Base-by-base conservation (phyloP, 2,113 vertebrate species). In the Apteryx mantelli region DNA sequence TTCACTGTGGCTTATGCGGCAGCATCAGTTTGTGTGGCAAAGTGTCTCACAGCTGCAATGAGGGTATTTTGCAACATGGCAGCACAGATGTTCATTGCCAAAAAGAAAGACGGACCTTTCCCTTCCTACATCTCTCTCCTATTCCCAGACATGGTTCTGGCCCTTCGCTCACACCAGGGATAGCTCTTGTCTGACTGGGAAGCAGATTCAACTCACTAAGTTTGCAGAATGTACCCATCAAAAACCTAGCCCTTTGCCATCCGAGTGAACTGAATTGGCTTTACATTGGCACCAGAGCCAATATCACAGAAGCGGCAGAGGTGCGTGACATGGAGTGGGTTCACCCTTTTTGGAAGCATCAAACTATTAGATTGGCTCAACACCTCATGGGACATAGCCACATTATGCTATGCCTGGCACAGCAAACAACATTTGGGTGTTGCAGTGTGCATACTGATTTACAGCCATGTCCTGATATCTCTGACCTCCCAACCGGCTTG, bases 101-200 rank as follows among this genome's bases (percentile, higher is more conserved):
- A 34, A n/a, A 63, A 66, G 11, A 5, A 86, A 46, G 17, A 19
- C 63, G 11, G 18, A 71, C 19, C 25, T 55, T 89, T 65, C 38
- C 11, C 44, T 61, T 70, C 40, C 48, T 6, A 16, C n/a, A 26
- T 44, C 46, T 34, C 12, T 3, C 18, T 79, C 46, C 30, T 5
- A 4, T 64, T 80, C 40, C 46, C 63, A 88, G 89, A 55, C 9
- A 40, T 6, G 26, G 14, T n/a, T 92, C 50, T 79, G 36, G 56
- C 40, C 26, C 26, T 66, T 71, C 26, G 36, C 36, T 87, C 14
- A 32, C 0, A 0, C 30, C 1, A 1, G 11, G 53, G 17, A 30
- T 64, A n/a, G 34, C 46, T 86, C 24, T 58, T 3, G 0, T 40
- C 58, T 73, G 42, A 79, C n/a, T 46, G 2, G 0, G 0, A 0